phyloP scores from a whole-genome alignment of 2,888 invertebrate species.

The Andrena fulva region DNA sequence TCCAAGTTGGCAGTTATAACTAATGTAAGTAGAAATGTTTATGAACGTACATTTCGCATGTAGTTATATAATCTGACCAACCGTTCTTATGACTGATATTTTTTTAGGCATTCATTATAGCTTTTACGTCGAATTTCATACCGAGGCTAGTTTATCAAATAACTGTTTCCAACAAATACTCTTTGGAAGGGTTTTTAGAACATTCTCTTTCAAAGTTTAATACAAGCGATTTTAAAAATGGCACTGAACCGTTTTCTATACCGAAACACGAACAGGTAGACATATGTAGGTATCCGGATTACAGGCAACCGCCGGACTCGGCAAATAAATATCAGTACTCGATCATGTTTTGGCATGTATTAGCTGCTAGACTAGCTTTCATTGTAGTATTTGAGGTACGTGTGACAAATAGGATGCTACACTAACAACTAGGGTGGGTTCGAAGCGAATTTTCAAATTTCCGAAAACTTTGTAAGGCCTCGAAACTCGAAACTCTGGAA shows the following conservation, averaged over 20 bases:
- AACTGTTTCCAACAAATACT: constrained; percentile 86
- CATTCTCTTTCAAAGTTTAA: constrained; percentile 89
- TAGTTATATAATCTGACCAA: background rate
- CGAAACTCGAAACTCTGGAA: no score
- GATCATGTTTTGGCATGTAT: constrained; percentile 94
- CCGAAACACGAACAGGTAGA: constrained; percentile 56
- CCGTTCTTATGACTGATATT: background rate
- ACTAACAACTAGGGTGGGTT: no score
- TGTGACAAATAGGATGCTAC: background rate
- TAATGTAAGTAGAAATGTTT: constrained; percentile 89
- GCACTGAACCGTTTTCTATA: constrained; percentile 74
- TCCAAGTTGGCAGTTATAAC: constrained; percentile 97
- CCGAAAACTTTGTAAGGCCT: no score
- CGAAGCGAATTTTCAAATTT: no score
- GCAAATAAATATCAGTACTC: constrained; percentile 88
- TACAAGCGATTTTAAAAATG: constrained; percentile 87
- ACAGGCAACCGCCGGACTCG: constrained; percentile 90
- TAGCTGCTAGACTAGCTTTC: constrained; percentile 95
- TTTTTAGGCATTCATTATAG: constrained; percentile 96
- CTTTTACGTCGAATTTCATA: constrained; percentile 98
- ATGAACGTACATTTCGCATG: background rate
- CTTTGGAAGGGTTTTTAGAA: constrained; percentile 87
- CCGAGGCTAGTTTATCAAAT: constrained; percentile 93
- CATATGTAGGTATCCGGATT: constrained; percentile 91
- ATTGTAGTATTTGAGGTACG: constrained; percentile 85